Evolutionary conservation across 1,140 invertebrate species (phyloP).

Genomic region (Delia radicum): DNA sequence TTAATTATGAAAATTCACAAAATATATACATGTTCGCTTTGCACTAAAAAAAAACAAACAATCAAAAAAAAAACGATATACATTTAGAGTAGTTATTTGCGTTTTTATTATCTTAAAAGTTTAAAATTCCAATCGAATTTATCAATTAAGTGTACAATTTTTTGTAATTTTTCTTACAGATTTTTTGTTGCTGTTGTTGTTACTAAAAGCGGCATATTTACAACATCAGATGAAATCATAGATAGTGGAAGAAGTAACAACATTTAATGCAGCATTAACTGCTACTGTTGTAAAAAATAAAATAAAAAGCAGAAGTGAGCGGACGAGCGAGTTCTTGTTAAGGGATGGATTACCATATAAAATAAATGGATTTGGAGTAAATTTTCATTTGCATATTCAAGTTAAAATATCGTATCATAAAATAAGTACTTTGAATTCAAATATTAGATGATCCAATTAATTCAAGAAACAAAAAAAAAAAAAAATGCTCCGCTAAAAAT

Average conservation of each 20-base stretch:
- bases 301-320: no score
- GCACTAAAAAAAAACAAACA: no score
- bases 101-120: slow-evolving; percentile 23
- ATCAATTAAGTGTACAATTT: slow-evolving; percentile 20
- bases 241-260: slow-evolving; percentile 12
- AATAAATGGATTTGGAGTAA: no score
- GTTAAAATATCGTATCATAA: no score
- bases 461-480: neutral
- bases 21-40: no score
- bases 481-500: neutral
- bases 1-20: no score
- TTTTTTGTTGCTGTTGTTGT: neutral
- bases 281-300: slow-evolving; percentile 6
- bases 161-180: slow-evolving; percentile 2
- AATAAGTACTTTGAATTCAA: no score
- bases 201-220: slow-evolving; percentile 21
- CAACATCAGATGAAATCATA: slow-evolving; percentile 24
- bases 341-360: no score
- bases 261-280: slow-evolving; percentile 18
- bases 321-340: no score
- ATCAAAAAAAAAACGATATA: neutral
- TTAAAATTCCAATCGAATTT: slow-evolving; percentile 24
- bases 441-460: no score
- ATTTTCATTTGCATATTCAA: no score
- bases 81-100: slow-evolving; percentile 14